Base-by-base conservation (phyloP, 2,797 vertebrate genomes). In the Peromyscus melanophrys region DNA sequence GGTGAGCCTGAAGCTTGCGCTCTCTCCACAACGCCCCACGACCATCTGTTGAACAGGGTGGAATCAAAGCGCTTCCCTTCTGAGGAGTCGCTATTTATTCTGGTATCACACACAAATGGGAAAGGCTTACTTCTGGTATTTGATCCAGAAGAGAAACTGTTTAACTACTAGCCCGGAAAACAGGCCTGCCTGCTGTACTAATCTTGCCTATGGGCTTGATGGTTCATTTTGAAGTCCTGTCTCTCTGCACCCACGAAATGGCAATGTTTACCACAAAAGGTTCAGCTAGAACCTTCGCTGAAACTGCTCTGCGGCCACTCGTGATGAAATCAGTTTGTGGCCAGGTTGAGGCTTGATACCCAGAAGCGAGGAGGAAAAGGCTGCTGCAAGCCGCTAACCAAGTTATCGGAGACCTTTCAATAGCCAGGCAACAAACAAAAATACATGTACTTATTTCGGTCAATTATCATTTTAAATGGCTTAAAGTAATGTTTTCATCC, bases 321-420 rank as follows among this genome's bases (percentile, higher is more conserved):
- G 97, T 97, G 95, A 98, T 96, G 94, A 98, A 98, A 98, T 98
- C 98, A 97, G 98, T 98, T 98, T 97, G 97, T 98, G 97, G 97
- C 75, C 71, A 98, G 96, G 96, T 93, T 97, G 89, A 94, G 97
- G 89, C 91, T 96, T 97, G 77, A 96, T 96, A 37, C 37, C 96
- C 84, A 96, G 78, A 97, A 86, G 88, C 93, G 88, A 95, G 43
- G 78, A 96, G 78, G 83, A 95, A 94, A 90, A 94, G 43, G 0
- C 94, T 97, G 92, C 97, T 97, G 96, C 93, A 90, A 92, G 49
- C 92, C 93, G 86, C 81, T 90, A 91, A 81, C 92, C 92, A 98
- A 98, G 96, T 93, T 97, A 92, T 76, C 78, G 67, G 57, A 88
- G 92, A 98, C 96, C 83, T 98, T 96, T 92, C n/a, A 57, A 49